Evolutionary conservation across 2,888 invertebrate genomes (phyloP).

Genomic region (Digitonthophagus gazella): DNA sequence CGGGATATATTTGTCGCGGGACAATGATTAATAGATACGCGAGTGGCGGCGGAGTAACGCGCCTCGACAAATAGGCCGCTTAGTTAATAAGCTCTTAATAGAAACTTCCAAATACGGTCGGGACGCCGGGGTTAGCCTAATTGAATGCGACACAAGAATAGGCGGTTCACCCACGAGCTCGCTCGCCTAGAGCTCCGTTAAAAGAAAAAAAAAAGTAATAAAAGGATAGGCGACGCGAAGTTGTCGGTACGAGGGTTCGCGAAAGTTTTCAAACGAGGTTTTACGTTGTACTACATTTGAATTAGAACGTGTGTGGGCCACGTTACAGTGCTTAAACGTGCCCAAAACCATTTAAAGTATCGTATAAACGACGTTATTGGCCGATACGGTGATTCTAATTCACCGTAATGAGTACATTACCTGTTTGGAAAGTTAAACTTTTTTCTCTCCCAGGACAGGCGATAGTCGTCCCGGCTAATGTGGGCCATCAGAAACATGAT

Average conservation of each 20-base stretch:
- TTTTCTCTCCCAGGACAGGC: neutral
- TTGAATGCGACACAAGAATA: constrained; percentile 11
- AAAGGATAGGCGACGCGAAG: neutral
- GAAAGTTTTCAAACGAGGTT: neutral
- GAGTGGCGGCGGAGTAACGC: constrained; percentile 7
- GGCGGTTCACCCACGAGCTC: constrained; percentile 11
- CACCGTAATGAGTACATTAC: constrained; percentile 14
- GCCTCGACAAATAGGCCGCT: constrained; percentile 13
- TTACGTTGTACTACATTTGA: neutral
- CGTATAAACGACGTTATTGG: neutral
- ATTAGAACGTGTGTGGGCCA: neutral
- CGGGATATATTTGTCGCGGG: constrained; percentile 15
- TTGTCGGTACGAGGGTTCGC: neutral
- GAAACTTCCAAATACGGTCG: constrained; percentile 9
- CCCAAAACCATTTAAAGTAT: neutral
- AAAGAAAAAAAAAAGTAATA: neutral
- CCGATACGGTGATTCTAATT: constrained; percentile 9
- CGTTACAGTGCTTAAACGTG: neutral
- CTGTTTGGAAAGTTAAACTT: neutral
- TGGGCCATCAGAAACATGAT: neutral
- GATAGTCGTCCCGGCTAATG: neutral
- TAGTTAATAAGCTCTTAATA: constrained; percentile 10
- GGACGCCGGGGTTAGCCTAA: constrained; percentile 1
- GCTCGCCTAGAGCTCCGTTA: neutral
- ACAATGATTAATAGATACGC: constrained; percentile 16